Percentiles rank a stretch among this genome's conserved stretches.
Evolutionary conservation across 2,113 vertebrate species (phyloP).

Genomic region (Syrmaticus mikado): DNA sequence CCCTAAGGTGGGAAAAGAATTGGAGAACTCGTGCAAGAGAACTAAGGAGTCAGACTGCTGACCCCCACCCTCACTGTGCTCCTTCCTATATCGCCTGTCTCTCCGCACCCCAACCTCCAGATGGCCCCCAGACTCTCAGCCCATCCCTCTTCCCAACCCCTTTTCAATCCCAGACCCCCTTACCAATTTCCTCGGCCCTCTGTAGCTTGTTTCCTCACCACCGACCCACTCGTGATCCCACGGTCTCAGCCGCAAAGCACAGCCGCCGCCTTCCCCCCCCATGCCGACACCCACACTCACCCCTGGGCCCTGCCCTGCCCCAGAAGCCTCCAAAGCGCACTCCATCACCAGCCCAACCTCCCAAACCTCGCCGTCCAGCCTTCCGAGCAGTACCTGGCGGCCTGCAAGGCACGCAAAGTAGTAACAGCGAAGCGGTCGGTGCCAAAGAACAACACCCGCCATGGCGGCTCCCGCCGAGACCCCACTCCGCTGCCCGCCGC

Average conservation of each 20-base stretch:
- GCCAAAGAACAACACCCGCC: conserved; percentile 92
- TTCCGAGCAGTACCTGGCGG: conserved; percentile 76
- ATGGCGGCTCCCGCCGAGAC: conserved; percentile 72
- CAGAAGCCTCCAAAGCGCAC: background rate
- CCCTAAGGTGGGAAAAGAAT: conserved; percentile 40
- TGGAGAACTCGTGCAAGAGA: background rate
- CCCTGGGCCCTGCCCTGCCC: accelerated
- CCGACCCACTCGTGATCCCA: accelerated
- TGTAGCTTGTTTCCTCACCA: no score
- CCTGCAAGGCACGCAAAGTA: conserved; percentile 79
- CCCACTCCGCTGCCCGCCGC: background rate
- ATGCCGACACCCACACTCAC: background rate
- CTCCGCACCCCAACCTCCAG: no score
- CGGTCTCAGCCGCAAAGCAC: accelerated
- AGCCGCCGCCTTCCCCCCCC: no score
- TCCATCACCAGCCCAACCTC: accelerated
- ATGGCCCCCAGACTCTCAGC: background rate
- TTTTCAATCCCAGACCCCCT: no score
- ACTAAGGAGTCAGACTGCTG: accelerated
- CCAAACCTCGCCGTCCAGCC: accelerated
- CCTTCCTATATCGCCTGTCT: background rate
- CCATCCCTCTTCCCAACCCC: background rate
- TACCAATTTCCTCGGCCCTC: accelerated
- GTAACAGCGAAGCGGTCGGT: conserved; percentile 88
- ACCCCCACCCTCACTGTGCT: accelerated